Evolutionary conservation across 2,113 vertebrate species (phyloP).

Genomic region (Ranitomeya imitator): DNA sequence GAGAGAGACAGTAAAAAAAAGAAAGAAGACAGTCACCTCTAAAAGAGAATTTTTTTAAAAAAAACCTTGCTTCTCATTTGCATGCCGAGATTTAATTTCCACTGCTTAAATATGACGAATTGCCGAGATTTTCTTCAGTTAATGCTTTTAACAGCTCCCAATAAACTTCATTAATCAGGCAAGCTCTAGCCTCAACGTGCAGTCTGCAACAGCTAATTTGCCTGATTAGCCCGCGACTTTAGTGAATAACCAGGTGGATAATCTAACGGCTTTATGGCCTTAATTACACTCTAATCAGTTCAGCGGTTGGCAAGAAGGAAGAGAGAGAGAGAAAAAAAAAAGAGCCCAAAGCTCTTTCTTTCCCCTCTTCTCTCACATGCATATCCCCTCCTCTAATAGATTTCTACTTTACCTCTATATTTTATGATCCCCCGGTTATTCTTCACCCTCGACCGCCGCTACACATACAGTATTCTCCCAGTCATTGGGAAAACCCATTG

Average conservation of each 20-base stretch:
- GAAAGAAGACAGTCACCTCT: conserved; percentile 69
- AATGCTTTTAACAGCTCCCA: conserved; percentile 99
- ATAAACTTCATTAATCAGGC: conserved; percentile 99
- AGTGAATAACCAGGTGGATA: conserved; percentile 99
- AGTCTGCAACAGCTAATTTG: conserved; percentile 84
- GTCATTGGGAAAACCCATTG: conserved; percentile 84
- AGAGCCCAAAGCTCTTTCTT: conserved; percentile 60
- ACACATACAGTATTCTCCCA: conserved; percentile 66
- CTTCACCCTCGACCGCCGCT: conserved; percentile 47
- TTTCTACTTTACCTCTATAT: conserved; percentile 15
- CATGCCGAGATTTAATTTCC: conserved; percentile 93
- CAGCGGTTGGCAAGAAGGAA: conserved; percentile 76
- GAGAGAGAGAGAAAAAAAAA: conserved; percentile 74
- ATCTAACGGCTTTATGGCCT: conserved; percentile 96
- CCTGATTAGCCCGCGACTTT: conserved; percentile 91
- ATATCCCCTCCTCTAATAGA: conserved; percentile 28
- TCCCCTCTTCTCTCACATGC: background rate
- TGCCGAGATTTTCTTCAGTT: conserved; percentile 94
- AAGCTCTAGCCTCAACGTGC: conserved; percentile 82
- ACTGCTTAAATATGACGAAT: conserved; percentile 99
- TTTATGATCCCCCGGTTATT: conserved; percentile 45
- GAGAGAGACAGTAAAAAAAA: background rate
- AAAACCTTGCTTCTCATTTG: conserved; percentile 76
- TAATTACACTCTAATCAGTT: conserved; percentile 99
- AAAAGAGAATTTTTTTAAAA: conserved; percentile 66